These are phyloP conservation scores for Chroicocephalus ridibundus DNA, from an alignment of 2,113 vertebrate genomes.

Conservation along the genomic window DNA sequence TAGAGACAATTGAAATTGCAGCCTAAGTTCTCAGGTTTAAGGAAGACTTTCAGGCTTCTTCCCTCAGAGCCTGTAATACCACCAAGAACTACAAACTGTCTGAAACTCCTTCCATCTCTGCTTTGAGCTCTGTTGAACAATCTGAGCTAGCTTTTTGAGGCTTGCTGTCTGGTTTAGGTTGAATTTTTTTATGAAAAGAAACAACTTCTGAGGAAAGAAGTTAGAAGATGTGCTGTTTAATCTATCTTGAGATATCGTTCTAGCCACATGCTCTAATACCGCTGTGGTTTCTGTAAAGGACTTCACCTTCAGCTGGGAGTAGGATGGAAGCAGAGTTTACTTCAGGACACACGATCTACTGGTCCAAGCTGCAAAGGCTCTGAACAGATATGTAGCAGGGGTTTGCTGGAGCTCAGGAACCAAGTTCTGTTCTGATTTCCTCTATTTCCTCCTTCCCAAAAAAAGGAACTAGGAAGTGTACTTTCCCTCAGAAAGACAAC, in stretches of 20 bases:
- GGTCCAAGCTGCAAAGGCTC: not conserved
- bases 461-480: not conserved
- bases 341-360: fast-evolving
- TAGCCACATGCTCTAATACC: not conserved
- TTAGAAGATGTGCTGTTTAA: not conserved
- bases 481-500: not conserved
- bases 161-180: not conserved
- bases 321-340: not conserved
- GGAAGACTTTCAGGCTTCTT: not conserved
- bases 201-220: not conserved
- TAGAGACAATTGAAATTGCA: not conserved
- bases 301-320: not conserved
- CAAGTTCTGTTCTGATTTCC: not conserved
- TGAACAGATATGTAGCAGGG: not conserved
- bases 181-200: not conserved
- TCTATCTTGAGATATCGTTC: not conserved
- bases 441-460: not conserved
- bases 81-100: not conserved
- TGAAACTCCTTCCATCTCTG: not conserved
- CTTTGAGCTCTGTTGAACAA: not conserved
- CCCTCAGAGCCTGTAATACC: not conserved
- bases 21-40: not conserved
- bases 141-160: not conserved
- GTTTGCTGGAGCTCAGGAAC: not conserved
- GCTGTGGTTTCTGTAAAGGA: not conserved